Base-by-base conservation (phyloP, 2,113 vertebrate species). In the Uropsilus gracilis region DNA sequence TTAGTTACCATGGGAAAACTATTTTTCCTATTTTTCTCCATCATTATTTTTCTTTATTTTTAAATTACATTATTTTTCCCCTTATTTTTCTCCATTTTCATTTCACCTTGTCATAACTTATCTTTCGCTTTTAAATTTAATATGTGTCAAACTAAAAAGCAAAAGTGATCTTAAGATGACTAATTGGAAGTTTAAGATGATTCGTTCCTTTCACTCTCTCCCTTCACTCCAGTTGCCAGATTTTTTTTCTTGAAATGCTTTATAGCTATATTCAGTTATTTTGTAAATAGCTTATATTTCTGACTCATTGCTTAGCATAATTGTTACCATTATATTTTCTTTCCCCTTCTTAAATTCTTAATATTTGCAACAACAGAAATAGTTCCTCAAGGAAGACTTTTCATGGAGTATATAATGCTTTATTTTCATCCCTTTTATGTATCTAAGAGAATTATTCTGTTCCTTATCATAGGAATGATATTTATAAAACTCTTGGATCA, bases 401-500 rank as follows among this genome's bases (percentile, higher is more conserved):
- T 55, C 53, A 20, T 22, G n/a, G 53, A 55, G 6, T 53, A 53
- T 55, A 20, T 55, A 7, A 55, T 55, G 18, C 22, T 22, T 22
- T 55, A 7, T 22, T 55, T 55, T 55, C 53, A 22, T 55, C 42
- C 46, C 84, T 92, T 14, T 61, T 53, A 84, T 24, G 71, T 68
- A 59, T 63, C 46, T 63, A 57, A 76, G 87, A 81, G 94, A 92
- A 80, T 34, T 86, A 50, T 91, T 77, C 61, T 73, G 18, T 86
- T 32, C 59, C 30, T 80, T 89, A 64, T 87, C 59, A 73, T 42
- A 55, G 34, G 71, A 91, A 61, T 73, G 32, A 81, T 95, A 95
- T 94, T 95, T 86, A 94, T 63, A 78, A 82, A 91, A 81, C 75
- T 84, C 75, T 89, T 82, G 86, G 82, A 89, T 85, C 26, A 71